A percentile compares a stretch with the other conserved stretches of the same genome.
Conservation (phyloP, 2,797 vertebrate genomes). For the Varecia variegata region DNA sequence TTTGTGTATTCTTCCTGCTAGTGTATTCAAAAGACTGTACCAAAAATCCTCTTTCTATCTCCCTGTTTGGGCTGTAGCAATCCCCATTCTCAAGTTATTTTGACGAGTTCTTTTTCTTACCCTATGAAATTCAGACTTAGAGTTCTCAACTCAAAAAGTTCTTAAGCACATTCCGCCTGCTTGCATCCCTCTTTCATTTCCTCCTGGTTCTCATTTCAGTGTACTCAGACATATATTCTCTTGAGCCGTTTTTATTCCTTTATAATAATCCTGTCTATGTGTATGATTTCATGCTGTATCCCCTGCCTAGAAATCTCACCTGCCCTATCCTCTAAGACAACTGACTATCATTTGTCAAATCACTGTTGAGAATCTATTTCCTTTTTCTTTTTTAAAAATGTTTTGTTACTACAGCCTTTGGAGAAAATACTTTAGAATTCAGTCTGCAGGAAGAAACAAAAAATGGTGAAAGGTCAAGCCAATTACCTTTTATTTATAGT, state of each 20-base stretch:
- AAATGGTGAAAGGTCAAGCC: not conserved
- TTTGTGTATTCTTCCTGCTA: not conserved
- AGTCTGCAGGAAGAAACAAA: conserved; percentile 3
- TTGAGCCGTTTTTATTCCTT: conserved; percentile 46
- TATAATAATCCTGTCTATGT: conserved; percentile 40
- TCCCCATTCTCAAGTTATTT: conserved; percentile 39
- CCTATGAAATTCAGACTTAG: conserved; percentile 42
- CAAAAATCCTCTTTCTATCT: not conserved
- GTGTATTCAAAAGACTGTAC: not conserved
- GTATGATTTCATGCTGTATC: not conserved
- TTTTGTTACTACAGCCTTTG: conserved; percentile 1
- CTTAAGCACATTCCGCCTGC: not conserved
- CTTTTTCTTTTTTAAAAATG: not conserved
- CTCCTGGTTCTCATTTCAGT: conserved; percentile 49
- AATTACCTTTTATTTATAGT: conserved; percentile 16
- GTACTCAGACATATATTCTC: conserved; percentile 7
- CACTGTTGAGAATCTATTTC: conserved; percentile 18
- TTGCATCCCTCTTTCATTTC: conserved; percentile 33
- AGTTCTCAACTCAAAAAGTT: conserved; percentile 45
- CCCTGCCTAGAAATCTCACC: conserved; percentile 22
- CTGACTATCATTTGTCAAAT: conserved; percentile 41
- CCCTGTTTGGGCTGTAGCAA: not conserved
- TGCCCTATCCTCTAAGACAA: conserved; percentile 34
- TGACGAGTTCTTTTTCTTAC: not conserved
- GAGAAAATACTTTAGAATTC: conserved; percentile 50